Evolutionary conservation across 2,888 invertebrate species (phyloP).

Genomic region (Crocallis elinguaria): DNA sequence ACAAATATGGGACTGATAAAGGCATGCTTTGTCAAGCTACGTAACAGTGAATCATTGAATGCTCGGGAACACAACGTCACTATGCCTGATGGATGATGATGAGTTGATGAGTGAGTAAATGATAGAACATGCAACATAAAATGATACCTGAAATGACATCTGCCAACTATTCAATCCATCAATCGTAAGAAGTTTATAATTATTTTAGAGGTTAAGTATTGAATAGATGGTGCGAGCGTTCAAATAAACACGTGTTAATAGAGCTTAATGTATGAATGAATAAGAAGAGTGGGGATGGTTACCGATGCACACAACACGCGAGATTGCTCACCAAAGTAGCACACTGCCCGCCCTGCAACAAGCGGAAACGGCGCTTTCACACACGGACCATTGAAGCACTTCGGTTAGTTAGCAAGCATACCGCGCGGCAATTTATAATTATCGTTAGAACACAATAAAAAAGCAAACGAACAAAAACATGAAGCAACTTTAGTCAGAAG

Average conservation of each 20-base stretch:
- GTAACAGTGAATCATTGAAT: slow-evolving; percentile 31
- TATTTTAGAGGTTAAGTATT: slow-evolving; percentile 24
- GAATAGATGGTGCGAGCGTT: slow-evolving; percentile 66
- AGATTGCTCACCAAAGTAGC: slow-evolving; percentile 97
- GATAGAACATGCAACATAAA: slow-evolving; percentile 75
- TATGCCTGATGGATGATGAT: slow-evolving; percentile 49
- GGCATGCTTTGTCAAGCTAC: slow-evolving; percentile 35
- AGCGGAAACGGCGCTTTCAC: slow-evolving; percentile 79
- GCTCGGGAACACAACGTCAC: slow-evolving; percentile 36
- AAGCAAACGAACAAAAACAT: neutral
- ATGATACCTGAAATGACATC: slow-evolving; percentile 58
- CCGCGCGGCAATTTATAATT: neutral
- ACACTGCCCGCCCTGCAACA: slow-evolving; percentile 95
- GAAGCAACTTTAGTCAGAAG: neutral
- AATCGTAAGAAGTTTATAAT: neutral
- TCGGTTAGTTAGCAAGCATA: slow-evolving; percentile 30
- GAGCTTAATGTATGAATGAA: slow-evolving; percentile 79
- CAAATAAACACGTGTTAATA: slow-evolving; percentile 73
- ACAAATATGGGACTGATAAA: slow-evolving; percentile 3
- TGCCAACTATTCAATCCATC: slow-evolving; percentile 60
- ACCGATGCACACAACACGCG: slow-evolving; percentile 98
- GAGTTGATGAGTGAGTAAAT: slow-evolving; percentile 56
- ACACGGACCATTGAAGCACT: slow-evolving; percentile 50
- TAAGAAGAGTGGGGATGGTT: slow-evolving; percentile 92
- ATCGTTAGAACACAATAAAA: neutral